Evolutionary conservation across 2,113 vertebrate species (phyloP).

Genomic region (Recurvirostra avosetta): DNA sequence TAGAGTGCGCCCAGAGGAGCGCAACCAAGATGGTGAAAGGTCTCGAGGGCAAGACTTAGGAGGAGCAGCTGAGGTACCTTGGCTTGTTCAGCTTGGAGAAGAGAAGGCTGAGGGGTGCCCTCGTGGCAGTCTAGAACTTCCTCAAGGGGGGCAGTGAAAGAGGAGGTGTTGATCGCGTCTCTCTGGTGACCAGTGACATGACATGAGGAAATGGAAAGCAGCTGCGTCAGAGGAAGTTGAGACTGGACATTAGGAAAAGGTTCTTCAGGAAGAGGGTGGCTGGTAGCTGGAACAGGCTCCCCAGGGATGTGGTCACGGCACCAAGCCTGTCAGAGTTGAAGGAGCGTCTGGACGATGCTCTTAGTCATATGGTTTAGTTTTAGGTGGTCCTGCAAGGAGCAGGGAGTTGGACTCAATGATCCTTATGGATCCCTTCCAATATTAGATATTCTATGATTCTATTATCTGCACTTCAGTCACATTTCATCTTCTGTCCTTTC

Average conservation of each 20-base stretch:
- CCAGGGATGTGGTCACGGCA: not conserved
- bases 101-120: not conserved
- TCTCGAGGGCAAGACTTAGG: not conserved
- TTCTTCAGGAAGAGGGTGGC: not conserved
- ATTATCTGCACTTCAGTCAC: not conserved
- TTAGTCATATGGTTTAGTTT: not conserved
- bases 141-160: not conserved
- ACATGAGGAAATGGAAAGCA: not conserved
- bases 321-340: not conserved
- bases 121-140: not conserved
- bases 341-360: not conserved
- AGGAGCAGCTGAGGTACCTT: not conserved
- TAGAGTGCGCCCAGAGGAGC: not conserved
- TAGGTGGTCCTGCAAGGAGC: not conserved
- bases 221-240: not conserved
- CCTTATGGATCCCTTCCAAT: not conserved
- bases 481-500: not conserved
- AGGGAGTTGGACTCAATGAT: not conserved
- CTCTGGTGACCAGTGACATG: not conserved
- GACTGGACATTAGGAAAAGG: not conserved
- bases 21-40: not conserved
- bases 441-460: not conserved
- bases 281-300: not conserved
- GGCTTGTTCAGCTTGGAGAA: not conserved
- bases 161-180: not conserved